Evolutionary conservation across 2,797 vertebrate species (phyloP), one percentile per base, ranked within the genome.

Genomic region (Catostomus latipinnis): DNA sequence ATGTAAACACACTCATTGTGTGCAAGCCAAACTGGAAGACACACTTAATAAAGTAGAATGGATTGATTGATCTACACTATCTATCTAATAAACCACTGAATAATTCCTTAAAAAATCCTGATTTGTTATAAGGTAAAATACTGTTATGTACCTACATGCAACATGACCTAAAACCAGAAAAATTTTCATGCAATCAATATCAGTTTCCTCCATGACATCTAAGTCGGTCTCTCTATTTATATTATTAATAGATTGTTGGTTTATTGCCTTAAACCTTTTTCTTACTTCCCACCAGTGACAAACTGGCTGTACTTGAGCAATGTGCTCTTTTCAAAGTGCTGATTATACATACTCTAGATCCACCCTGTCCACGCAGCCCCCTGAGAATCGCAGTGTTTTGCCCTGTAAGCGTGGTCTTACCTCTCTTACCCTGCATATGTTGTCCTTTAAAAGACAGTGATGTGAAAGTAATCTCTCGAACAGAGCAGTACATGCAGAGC

Each of bases 241-340:
- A 86, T 77, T 89, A 91, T 91, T 91, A 92, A 93, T 93, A 87
- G 89, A 88, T 87, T 91, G 70, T 78, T 66, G 13, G 50, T 86
- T 90, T 89, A 92, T 90, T 92, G 91, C 90, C 91, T 91, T 85
- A 81, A 77, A 91, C 90, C 88, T 83, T 87, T 58, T 90, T 92
- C 89, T 88, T 87, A 91, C 91, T 92, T 90, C 84, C 88, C 88
- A 88, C 86, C 90, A 88, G 87, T 88, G 90, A 92, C 88, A 88
- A 90, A 90, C 88, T 83, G 82, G 80, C 80, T 63, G 74, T 46
- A 50, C 81, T 14, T 86, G 84, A 60, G 83, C 77, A 73, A 87
- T 83, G 74, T 84, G 84, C 87, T 68, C 52, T 76, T 82, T 86
- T 88, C 12, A 74, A 87, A 89, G 85, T 90, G 90, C 89, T 89